These are phyloP conservation scores for Pheosia tremula DNA, from an alignment of 2,888 invertebrate genomes.

Conservation along the genomic window DNA sequence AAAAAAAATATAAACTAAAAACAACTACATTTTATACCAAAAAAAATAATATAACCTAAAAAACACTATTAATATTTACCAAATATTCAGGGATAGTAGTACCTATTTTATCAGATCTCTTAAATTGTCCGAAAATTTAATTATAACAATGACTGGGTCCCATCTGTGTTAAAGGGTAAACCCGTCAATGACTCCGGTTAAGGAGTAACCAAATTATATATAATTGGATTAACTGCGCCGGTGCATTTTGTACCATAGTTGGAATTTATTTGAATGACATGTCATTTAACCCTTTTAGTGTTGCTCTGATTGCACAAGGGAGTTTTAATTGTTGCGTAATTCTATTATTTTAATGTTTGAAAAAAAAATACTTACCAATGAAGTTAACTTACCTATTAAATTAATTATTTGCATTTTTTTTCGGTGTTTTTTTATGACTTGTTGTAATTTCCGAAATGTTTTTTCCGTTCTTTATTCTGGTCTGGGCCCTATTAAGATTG, in stretches of 20 bases:
- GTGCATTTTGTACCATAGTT: slow-evolving; percentile 57
- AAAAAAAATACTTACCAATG: too few species aligned
- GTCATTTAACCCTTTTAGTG: slow-evolving; percentile 65
- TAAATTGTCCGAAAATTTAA: slow-evolving; percentile 18
- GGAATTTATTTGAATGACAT: slow-evolving; percentile 70
- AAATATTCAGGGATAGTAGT: too few species aligned
- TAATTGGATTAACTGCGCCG: slow-evolving; percentile 67
- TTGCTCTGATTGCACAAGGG: slow-evolving; percentile 34
- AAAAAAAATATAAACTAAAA: too few species aligned
- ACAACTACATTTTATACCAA: too few species aligned
- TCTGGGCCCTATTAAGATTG: too few species aligned
- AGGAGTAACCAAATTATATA: slow-evolving; percentile 66
- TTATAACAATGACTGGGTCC: slow-evolving; percentile 36
- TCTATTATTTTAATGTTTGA: slow-evolving; percentile 19
- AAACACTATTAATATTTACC: too few species aligned
- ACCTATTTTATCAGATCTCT: not conserved
- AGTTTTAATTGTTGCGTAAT: slow-evolving; percentile 43
- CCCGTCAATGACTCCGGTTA: slow-evolving; percentile 55
- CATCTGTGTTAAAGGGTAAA: slow-evolving; percentile 72
- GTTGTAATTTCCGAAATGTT: too few species aligned
- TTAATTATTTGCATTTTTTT: not conserved
- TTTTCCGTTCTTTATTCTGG: too few species aligned
- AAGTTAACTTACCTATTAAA: slow-evolving; percentile 1
- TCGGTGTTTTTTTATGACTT: too few species aligned
- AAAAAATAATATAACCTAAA: too few species aligned